Evolutionary conservation across 2,797 vertebrate species (phyloP).

Genomic region (Monodelphis domestica): DNA sequence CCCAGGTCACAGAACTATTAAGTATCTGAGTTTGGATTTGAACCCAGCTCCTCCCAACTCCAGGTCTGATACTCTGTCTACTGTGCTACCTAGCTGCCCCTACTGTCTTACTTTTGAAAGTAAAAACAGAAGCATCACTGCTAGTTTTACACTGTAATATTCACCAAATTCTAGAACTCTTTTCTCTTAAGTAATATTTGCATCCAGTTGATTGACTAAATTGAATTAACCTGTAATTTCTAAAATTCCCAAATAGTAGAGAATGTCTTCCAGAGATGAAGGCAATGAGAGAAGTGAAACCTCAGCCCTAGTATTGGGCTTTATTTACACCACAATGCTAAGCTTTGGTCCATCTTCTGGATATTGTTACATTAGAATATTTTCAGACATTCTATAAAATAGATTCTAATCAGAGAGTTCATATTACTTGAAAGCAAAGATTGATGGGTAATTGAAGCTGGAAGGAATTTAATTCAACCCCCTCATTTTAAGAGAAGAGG

Average conservation of each 20-base stretch:
- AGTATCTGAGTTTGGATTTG: no score
- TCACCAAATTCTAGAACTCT: not conserved
- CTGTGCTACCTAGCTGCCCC: no score
- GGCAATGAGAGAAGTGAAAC: not conserved
- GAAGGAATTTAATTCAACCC: not conserved
- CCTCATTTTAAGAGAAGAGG: not conserved
- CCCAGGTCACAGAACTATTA: no score
- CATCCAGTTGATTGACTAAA: not conserved
- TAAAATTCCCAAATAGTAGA: not conserved
- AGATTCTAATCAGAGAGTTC: constrained; percentile 33
- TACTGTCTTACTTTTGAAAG: not conserved
- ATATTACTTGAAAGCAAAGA: not conserved
- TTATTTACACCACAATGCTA: not conserved
- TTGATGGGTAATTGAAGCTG: not conserved
- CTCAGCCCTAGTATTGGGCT: not conserved
- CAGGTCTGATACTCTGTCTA: no score
- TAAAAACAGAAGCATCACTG: not conserved
- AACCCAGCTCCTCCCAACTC: no score
- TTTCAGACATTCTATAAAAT: constrained; percentile 43
- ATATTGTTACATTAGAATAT: constrained; percentile 47
- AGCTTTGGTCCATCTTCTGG: not conserved
- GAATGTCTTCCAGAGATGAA: not conserved
- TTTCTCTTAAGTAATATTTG: not conserved
- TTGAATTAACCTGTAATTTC: not conserved
- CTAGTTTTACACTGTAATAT: not conserved